Conservation (phyloP, 1,140 invertebrate genomes). For the Sipha flava region DNA sequence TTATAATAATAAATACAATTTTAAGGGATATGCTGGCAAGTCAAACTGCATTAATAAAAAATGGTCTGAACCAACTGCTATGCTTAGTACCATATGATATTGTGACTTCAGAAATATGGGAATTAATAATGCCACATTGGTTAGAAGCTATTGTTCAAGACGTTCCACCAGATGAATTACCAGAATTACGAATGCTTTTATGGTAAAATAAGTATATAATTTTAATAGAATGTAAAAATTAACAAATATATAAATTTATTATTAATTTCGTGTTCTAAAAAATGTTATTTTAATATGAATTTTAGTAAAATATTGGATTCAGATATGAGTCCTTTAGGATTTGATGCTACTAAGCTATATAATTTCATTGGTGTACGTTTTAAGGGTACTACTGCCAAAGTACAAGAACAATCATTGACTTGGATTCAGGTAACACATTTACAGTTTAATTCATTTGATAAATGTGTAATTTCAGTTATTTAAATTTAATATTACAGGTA, state of each 20-base stretch:
- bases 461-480: neutral
- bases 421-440: slow-evolving; percentile 74
- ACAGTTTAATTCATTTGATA: neutral
- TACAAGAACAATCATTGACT: slow-evolving; percentile 86
- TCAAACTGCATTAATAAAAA: slow-evolving; percentile 86
- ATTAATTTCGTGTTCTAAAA: neutral
- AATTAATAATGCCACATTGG: slow-evolving; percentile 97
- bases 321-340: slow-evolving; percentile 88
- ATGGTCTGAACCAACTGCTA: slow-evolving; percentile 83
- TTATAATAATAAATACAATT: slow-evolving; percentile 7
- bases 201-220: slow-evolving; percentile 47
- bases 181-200: slow-evolving; percentile 83
- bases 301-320: slow-evolving; percentile 91
- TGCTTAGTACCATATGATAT: slow-evolving; percentile 96
- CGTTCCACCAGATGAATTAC: slow-evolving; percentile 82
- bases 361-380: slow-evolving; percentile 86
- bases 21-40: slow-evolving; percentile 76
- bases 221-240: slow-evolving; percentile 1
- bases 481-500: slow-evolving; percentile 49
- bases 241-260: neutral
- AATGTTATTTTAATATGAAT: slow-evolving; percentile 35
- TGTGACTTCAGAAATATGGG: slow-evolving; percentile 92
- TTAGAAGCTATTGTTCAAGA: slow-evolving; percentile 94
- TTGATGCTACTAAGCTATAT: slow-evolving; percentile 89
- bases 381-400: slow-evolving; percentile 69